phyloP scores from a whole-genome alignment of 2,113 vertebrate species.

The Gracilinanus agilis region DNA sequence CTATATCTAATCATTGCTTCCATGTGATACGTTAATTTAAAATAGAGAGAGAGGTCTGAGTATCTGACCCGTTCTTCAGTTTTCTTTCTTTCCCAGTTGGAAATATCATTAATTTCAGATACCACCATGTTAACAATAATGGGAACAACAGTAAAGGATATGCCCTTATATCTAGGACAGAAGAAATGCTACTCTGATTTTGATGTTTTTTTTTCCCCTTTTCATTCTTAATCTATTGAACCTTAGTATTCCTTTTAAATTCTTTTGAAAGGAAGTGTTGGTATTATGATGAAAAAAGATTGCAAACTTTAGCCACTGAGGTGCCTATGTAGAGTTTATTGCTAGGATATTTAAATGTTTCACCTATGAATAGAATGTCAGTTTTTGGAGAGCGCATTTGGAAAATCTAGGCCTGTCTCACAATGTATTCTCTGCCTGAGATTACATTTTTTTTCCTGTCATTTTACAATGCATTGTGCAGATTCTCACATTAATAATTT shows the following conservation, averaged over 20 bases:
- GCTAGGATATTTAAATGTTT: slow-evolving; percentile 27
- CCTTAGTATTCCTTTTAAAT: not conserved
- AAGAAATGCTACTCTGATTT: not conserved
- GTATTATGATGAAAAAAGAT: not conserved
- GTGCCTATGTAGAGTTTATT: not conserved
- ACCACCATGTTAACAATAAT: not conserved
- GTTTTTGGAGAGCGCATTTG: slow-evolving; percentile 11
- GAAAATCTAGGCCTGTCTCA: slow-evolving; percentile 20
- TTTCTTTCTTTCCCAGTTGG: not conserved
- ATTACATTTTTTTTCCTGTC: not conserved
- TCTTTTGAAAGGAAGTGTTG: not conserved
- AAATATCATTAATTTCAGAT: not conserved
- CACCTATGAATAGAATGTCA: slow-evolving; percentile 29
- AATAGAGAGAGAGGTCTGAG: not conserved
- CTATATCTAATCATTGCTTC: not conserved
- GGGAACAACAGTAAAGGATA: not conserved
- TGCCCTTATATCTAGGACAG: not conserved
- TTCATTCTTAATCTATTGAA: not conserved
- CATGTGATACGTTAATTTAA: not conserved
- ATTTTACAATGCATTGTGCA: slow-evolving; percentile 15
- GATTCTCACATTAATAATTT: slow-evolving; percentile 11
- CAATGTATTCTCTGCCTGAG: slow-evolving; percentile 20
- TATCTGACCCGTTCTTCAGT: not conserved
- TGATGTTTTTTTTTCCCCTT: not conserved
- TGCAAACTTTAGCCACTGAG: not conserved